Base-by-base conservation (phyloP, 1,140 invertebrate species). In the Xylocopa sonorina region DNA sequence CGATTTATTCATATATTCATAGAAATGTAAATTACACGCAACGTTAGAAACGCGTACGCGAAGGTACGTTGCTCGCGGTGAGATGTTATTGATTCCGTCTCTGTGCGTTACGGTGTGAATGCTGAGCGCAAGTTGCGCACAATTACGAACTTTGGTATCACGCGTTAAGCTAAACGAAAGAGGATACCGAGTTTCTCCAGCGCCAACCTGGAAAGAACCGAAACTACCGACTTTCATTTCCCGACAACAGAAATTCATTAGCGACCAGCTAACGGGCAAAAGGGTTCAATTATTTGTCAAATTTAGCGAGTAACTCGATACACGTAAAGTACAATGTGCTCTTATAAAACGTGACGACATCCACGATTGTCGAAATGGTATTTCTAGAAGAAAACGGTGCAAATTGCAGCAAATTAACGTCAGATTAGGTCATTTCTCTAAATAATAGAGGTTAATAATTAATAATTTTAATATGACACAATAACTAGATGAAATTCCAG, bases 11-110 rank as follows among this genome's bases (percentile, higher is more conserved):
- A 32, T 53, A 24, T 60, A 74, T 80, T 80, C 51, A 62, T 43
- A n/a, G 46, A 73, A 74, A 80, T 60, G 41, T 16, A 67, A 82
- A 74, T 82, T 80, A 74, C 29, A 73, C 27, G 41, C n/a, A 43
- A 50, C 55, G 16, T 43, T 43, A 58, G 27, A 58, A 43, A 58
- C 34, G 32, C 38, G 51, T 69, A 38, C 32, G 10, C 38, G 32
- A 14, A 51, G 24, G 12, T 24, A 50, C 18, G 29, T 16, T 3
- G 55, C 27, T 6, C 27, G 9, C 21, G 38, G 38, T 4, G 14
- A 38, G 29, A 51, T 18, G 14, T 43, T 66, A 32, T 32, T 18
- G 72, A 75, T 18, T 55, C 14, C 16, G 34, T n/a, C 34, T 46
- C 51, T 74, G 38, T 32, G 27, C 5, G 57, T 43, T n/a, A 27